Conservation (phyloP, 2,797 vertebrate genomes). For the Artibeus lituratus region DNA sequence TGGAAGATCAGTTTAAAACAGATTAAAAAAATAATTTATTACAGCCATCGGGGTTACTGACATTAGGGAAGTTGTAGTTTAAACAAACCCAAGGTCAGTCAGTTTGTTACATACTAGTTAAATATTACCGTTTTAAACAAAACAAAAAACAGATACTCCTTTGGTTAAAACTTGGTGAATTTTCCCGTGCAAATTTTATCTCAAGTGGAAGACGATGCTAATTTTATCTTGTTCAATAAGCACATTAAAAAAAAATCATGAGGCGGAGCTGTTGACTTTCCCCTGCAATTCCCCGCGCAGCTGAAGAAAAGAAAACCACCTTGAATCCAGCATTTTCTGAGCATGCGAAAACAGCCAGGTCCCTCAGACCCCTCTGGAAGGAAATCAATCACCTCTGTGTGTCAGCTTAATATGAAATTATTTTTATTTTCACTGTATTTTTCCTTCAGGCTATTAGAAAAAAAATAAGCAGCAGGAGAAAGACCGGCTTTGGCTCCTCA, state of each 20-base stretch:
- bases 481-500: neutral
- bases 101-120: conserved; percentile 75
- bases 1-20: conserved; percentile 52
- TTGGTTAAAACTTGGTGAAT: conserved; percentile 68
- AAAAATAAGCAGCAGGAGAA: neutral
- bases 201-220: conserved; percentile 76
- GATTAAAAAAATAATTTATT: fast-evolving
- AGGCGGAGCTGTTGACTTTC: conserved; percentile 72
- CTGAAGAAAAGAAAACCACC: conserved; percentile 77
- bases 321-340: conserved; percentile 65
- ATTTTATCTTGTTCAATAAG: conserved; percentile 78
- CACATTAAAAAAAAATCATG: conserved; percentile 64
- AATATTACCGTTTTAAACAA: conserved; percentile 58
- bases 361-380: conserved; percentile 64
- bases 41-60: conserved; percentile 57
- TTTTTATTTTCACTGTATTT: conserved; percentile 53
- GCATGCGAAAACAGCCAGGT: conserved; percentile 55
- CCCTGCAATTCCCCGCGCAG: conserved; percentile 67
- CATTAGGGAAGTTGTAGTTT: conserved; percentile 67
- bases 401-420: conserved; percentile 68
- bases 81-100: conserved; percentile 75
- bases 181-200: conserved; percentile 70
- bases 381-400: conserved; percentile 63
- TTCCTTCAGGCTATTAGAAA: conserved; percentile 40
- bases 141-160: conserved; percentile 73